Evolutionary conservation across 2,797 vertebrate genomes (phyloP).

Genomic region (Semotilus atromaculatus): DNA sequence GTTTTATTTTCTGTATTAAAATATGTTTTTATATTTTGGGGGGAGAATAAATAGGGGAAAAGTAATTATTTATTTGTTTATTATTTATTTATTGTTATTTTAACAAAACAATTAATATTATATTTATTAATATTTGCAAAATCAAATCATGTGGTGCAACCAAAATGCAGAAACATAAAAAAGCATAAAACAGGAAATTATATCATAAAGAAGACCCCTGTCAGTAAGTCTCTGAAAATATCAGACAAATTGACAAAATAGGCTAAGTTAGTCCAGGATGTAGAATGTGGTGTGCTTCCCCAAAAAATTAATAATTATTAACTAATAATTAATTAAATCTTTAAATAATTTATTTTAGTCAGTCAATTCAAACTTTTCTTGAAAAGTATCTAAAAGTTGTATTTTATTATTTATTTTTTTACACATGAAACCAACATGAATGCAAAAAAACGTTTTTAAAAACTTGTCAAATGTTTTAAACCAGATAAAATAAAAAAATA

Average conservation of each 20-base stretch:
- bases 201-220: neutral
- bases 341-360: neutral
- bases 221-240: neutral
- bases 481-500: neutral
- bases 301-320: too few relatives aligned
- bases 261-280: neutral
- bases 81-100: neutral
- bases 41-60: neutral
- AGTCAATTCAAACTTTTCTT: neutral
- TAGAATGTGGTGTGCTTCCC: neutral
- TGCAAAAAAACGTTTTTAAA: neutral
- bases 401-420: neutral
- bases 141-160: neutral
- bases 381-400: neutral
- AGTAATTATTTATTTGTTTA: too few relatives aligned
- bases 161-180: neutral
- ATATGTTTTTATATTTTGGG: too few relatives aligned
- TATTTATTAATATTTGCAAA: neutral
- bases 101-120: too few relatives aligned
- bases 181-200: neutral
- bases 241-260: neutral
- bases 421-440: neutral
- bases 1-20: neutral
- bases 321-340: neutral
- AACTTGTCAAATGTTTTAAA: neutral